Evolutionary conservation across 2,888 invertebrate genomes (phyloP).

Genomic region (Lochmaea crataegi): DNA sequence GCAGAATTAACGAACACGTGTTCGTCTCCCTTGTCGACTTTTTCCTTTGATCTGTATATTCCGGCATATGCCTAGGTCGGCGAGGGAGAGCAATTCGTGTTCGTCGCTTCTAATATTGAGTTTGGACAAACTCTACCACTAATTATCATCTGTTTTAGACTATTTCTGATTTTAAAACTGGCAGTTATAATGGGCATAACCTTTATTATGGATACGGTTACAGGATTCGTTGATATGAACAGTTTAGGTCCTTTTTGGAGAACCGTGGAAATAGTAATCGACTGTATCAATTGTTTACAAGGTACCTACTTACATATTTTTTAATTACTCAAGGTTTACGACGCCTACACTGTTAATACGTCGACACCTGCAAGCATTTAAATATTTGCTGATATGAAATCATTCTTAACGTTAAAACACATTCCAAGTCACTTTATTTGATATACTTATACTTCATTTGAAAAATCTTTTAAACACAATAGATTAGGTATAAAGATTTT

Average conservation of each 20-base stretch:
- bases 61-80: no score
- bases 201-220: constrained; percentile 76
- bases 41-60: no score
- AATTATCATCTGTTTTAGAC: constrained; percentile 65
- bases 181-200: constrained; percentile 85
- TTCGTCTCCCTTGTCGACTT: no score
- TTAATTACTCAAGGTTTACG: background rate
- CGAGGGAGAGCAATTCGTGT: no score
- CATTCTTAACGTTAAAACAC: background rate
- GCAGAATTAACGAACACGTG: no score
- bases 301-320: constrained; percentile 60
- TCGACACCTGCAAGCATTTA: background rate
- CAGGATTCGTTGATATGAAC: constrained; percentile 69
- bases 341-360: background rate
- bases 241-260: constrained; percentile 66
- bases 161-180: constrained; percentile 77
- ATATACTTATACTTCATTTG: background rate
- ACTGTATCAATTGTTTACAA: constrained; percentile 77
- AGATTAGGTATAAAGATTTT: no score
- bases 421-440: background rate
- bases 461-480: no score
- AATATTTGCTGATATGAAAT: background rate
- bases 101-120: no score
- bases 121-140: no score
- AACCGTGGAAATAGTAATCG: constrained; percentile 65